A percentile compares a stretch with the other conserved stretches of the same genome.
phyloP scores from a whole-genome alignment of 1,140 invertebrate species.

The Onthophagus taurus region DNA sequence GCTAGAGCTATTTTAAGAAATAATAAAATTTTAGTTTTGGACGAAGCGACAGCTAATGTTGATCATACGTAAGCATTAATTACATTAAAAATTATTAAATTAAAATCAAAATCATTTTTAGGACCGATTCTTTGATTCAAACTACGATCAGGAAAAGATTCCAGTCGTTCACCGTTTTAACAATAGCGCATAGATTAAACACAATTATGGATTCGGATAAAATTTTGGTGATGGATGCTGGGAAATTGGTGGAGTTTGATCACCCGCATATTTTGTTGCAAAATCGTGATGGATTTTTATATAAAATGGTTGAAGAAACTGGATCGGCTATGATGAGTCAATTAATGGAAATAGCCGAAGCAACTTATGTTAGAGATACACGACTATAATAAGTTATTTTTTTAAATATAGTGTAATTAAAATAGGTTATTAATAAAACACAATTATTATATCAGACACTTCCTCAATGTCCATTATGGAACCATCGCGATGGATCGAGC shows the following conservation, averaged over 20 bases:
- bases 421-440: neutral
- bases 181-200: slow-evolving; percentile 73
- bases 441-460: no score
- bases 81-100: slow-evolving; percentile 1
- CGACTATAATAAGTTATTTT: neutral
- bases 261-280: slow-evolving; percentile 6
- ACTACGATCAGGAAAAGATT: slow-evolving; percentile 60
- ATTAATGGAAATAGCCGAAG: slow-evolving; percentile 2
- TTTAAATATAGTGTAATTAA: neutral
- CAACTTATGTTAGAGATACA: slow-evolving; percentile 2
- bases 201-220: slow-evolving; percentile 67
- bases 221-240: slow-evolving; percentile 59
- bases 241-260: slow-evolving; percentile 26
- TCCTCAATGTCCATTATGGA: no score
- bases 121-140: slow-evolving; percentile 59
- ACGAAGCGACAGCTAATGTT: slow-evolving; percentile 53
- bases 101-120: slow-evolving; percentile 19
- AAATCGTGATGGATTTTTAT: slow-evolving; percentile 6
- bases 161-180: slow-evolving; percentile 61
- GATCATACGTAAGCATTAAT: slow-evolving; percentile 44
- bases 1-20: slow-evolving; percentile 52
- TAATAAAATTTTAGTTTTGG: slow-evolving; percentile 48
- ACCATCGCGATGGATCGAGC: no score
- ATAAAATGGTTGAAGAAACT: slow-evolving; percentile 11
- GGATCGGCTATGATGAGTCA: slow-evolving; percentile 1